phyloP scores from a whole-genome alignment of 2,113 vertebrate species.

The Aegotheles bennettii region DNA sequence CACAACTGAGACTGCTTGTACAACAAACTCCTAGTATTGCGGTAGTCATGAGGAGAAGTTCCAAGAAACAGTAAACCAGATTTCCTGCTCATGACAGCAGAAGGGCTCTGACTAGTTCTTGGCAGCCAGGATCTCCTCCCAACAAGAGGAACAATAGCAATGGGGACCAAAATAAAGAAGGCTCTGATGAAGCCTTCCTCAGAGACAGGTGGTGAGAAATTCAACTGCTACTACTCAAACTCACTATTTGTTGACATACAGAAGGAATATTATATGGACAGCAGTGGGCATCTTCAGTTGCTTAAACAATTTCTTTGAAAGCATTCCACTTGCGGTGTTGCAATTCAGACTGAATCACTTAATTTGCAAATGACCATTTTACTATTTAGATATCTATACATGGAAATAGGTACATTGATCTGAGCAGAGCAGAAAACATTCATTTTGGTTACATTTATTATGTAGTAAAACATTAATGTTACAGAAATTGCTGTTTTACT shows the following conservation, averaged over 20 bases:
- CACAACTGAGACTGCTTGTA: neutral
- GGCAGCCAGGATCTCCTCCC: neutral
- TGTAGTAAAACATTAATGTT: neutral
- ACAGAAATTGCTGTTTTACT: neutral
- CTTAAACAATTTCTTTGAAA: neutral
- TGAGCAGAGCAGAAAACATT: neutral
- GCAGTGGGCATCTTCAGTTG: neutral
- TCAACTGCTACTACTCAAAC: neutral
- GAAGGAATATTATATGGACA: neutral
- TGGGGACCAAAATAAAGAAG: neutral
- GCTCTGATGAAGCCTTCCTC: neutral
- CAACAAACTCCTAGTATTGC: neutral
- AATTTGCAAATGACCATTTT: neutral
- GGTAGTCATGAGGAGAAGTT: neutral
- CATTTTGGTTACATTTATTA: neutral
- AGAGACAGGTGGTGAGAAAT: neutral
- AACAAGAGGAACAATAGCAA: accelerated
- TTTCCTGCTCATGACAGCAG: neutral
- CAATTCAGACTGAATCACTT: neutral
- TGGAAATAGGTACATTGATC: neutral
- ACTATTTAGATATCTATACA: neutral
- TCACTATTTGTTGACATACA: neutral
- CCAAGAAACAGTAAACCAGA: neutral
- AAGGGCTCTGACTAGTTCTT: neutral
- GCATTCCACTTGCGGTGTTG: neutral